These are phyloP conservation scores for Epizoanthus illoricatus DNA, from an alignment of 92 coral and sea anemone genomes.

Conservation along the genomic window DNA sequence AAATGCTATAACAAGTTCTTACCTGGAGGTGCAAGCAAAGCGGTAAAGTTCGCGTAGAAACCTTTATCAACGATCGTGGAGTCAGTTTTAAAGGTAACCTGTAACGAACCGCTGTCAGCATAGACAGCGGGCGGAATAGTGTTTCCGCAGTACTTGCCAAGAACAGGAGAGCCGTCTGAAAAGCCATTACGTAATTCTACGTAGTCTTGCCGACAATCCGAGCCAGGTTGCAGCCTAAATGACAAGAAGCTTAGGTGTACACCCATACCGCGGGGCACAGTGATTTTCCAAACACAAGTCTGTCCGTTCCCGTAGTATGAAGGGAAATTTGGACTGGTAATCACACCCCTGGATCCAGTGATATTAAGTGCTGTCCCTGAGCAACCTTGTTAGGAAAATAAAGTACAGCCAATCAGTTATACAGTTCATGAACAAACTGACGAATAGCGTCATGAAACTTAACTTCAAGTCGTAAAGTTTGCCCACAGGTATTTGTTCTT, in stretches of 20 bases:
- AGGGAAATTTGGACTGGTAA: slow-evolving; percentile 80
- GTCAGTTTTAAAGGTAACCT: slow-evolving; percentile 41
- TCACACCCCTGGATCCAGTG: slow-evolving; percentile 68
- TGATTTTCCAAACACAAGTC: slow-evolving; percentile 76
- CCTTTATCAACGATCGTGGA: slow-evolving; percentile 31
- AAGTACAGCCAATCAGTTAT: not conserved
- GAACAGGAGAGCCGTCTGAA: slow-evolving; percentile 55
- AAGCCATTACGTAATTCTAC: slow-evolving; percentile 82
- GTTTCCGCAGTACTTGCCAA: slow-evolving; percentile 82
- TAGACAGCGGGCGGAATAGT: slow-evolving; percentile 54
- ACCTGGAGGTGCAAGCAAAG: not conserved
- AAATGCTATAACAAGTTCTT: not conserved
- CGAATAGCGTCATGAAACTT: too few relatives aligned
- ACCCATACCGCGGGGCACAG: slow-evolving; percentile 59
- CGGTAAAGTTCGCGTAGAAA: slow-evolving; percentile 21
- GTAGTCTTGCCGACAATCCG: slow-evolving; percentile 65
- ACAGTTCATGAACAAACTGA: too few relatives aligned
- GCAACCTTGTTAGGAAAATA: not conserved
- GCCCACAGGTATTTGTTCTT: too few relatives aligned
- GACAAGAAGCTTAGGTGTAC: slow-evolving; percentile 77
- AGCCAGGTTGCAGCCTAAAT: slow-evolving; percentile 59
- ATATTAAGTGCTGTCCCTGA: not conserved
- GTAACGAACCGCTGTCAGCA: slow-evolving; percentile 19
- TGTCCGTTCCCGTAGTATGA: slow-evolving; percentile 53
- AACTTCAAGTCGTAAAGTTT: too few relatives aligned